These are phyloP conservation scores for Chionis minor DNA, from an alignment of 2,113 vertebrate species.

Conservation along the genomic window DNA sequence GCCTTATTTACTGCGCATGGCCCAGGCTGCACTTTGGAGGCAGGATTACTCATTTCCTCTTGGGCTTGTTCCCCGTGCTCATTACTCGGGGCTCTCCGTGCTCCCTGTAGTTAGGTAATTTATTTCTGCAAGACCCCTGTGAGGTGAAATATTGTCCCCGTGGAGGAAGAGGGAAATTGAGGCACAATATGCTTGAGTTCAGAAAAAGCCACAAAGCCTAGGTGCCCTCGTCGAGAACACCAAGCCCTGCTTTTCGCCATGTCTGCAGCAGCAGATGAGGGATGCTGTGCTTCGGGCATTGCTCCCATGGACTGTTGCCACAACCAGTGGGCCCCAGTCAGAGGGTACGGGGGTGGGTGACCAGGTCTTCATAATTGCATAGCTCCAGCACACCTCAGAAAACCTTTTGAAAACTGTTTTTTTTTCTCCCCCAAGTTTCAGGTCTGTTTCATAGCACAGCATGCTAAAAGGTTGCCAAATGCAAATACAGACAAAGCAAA, in stretches of 20 bases:
- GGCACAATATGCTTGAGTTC: not conserved
- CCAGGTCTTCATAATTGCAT: not conserved
- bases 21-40: not conserved
- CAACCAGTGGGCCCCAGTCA: not conserved
- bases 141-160: not conserved
- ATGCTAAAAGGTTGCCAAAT: not conserved
- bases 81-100: not conserved
- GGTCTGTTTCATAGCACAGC: not conserved
- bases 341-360: not conserved
- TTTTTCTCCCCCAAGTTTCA: not conserved
- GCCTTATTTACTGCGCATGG: not conserved
- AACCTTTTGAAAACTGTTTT: not conserved
- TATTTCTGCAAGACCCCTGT: not conserved
- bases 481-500: not conserved
- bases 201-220: rapidly evolving
- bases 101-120: not conserved
- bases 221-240: not conserved
- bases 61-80: not conserved
- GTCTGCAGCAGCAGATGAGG: not conserved
- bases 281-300: not conserved
- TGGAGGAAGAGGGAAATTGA: not conserved
- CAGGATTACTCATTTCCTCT: conserved; percentile 37
- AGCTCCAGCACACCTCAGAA: not conserved
- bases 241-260: not conserved
- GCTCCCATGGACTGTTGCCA: not conserved